Conservation (phyloP, 2,797 vertebrate genomes). For the Alauda arvensis region DNA sequence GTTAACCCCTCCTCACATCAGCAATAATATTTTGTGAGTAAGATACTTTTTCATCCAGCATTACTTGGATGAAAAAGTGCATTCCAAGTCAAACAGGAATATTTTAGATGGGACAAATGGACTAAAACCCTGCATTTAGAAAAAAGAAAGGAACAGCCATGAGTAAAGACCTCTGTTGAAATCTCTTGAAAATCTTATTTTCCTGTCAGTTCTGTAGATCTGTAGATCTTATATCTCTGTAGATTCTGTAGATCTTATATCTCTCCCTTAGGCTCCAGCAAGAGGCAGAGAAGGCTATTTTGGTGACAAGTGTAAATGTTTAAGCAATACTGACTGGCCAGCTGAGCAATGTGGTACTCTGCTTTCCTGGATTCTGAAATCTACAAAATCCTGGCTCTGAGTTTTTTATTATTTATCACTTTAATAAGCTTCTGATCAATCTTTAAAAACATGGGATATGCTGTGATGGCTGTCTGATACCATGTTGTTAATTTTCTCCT, state of each 20-base stretch:
- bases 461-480: not conserved
- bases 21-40: not conserved
- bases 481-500: not conserved
- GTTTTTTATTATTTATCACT: not conserved
- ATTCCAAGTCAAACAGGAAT: not conserved
- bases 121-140: not conserved
- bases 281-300: not conserved
- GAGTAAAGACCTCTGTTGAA: not conserved
- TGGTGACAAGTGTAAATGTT: not conserved
- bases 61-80: not conserved
- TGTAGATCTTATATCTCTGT: not conserved
- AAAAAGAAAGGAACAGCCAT: not conserved
- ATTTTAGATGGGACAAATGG: not conserved
- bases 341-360: not conserved
- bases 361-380: not conserved
- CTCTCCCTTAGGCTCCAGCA: not conserved
- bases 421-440: not conserved
- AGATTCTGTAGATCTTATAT: not conserved
- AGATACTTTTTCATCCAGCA: not conserved
- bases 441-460: not conserved
- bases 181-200: not conserved
- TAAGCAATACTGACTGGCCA: not conserved
- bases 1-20: not conserved
- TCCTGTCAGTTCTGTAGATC: not conserved
- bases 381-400: not conserved